These are phyloP conservation scores for Hemiscyllium ocellatum DNA, from an alignment of 2,113 vertebrate species.

Conservation along the genomic window DNA sequence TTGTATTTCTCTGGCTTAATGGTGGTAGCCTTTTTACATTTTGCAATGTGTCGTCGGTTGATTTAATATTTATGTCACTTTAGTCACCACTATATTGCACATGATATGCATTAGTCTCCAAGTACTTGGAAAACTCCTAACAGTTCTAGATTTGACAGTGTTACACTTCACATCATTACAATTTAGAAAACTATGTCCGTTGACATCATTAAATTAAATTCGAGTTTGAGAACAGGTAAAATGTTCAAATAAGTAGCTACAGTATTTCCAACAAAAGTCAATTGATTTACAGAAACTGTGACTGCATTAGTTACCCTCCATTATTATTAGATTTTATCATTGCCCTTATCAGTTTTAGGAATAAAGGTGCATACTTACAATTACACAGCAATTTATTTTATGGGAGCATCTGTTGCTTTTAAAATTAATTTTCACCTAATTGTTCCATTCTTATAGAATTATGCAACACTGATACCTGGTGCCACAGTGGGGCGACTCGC, in stretches of 20 bases:
- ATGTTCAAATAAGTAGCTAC: background rate
- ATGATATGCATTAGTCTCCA: background rate
- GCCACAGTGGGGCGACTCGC: conserved; percentile 81
- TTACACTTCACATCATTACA: background rate
- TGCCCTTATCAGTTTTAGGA: background rate
- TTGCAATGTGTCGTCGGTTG: background rate
- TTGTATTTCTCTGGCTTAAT: background rate
- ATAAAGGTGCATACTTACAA: background rate
- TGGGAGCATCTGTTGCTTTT: background rate
- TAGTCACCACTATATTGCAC: no score
- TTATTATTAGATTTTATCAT: background rate
- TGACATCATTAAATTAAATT: background rate
- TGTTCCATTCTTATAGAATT: conserved; percentile 66
- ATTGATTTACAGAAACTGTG: background rate
- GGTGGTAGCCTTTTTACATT: background rate
- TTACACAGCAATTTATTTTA: background rate
- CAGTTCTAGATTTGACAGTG: background rate
- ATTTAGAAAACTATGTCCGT: background rate
- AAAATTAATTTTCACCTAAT: background rate
- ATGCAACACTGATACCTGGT: conserved; percentile 88
- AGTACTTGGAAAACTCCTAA: background rate
- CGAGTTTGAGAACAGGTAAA: background rate
- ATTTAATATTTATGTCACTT: background rate
- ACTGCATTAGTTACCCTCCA: background rate
- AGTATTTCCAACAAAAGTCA: background rate